These are phyloP conservation scores for Chirona hameri DNA, from an alignment of 2,888 invertebrate species.

Conservation along the genomic window DNA sequence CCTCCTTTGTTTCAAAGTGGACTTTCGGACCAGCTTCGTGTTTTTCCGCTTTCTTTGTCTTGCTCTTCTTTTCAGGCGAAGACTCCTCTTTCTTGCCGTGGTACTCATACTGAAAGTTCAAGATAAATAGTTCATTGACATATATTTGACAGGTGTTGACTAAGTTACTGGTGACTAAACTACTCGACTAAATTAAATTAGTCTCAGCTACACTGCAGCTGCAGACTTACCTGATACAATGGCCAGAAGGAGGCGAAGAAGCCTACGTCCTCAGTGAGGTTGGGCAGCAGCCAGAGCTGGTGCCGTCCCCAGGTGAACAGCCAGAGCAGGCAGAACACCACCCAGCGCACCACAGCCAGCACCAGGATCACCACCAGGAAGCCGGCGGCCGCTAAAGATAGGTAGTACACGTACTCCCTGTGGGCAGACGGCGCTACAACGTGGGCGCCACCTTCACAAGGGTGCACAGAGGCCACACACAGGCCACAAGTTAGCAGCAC, in stretches of 20 bases:
- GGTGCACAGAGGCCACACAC: too few species aligned
- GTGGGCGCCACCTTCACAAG: too few species aligned
- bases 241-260: slow-evolving; percentile 99
- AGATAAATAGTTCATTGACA: too few species aligned
- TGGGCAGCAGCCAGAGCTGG: slow-evolving; percentile 98
- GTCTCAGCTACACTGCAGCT: too few species aligned
- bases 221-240: slow-evolving; percentile 70
- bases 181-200: background rate
- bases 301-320: slow-evolving; percentile 78
- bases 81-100: slow-evolving; percentile 58
- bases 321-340: slow-evolving; percentile 92
- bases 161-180: too few species aligned
- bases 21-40: too few species aligned
- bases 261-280: slow-evolving; percentile 97
- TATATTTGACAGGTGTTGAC: too few species aligned
- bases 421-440: background rate
- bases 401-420: slow-evolving; percentile 67
- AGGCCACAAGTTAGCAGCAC: too few species aligned
- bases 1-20: too few species aligned
- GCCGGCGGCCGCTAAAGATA: slow-evolving; percentile 90
- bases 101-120: slow-evolving; percentile 69
- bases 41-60: slow-evolving; percentile 58
- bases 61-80: slow-evolving; percentile 53
- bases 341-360: slow-evolving; percentile 79
- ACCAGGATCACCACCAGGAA: slow-evolving; percentile 91